Conservation (phyloP, 2,113 vertebrate species). For the Glaucidium brasilianum region DNA sequence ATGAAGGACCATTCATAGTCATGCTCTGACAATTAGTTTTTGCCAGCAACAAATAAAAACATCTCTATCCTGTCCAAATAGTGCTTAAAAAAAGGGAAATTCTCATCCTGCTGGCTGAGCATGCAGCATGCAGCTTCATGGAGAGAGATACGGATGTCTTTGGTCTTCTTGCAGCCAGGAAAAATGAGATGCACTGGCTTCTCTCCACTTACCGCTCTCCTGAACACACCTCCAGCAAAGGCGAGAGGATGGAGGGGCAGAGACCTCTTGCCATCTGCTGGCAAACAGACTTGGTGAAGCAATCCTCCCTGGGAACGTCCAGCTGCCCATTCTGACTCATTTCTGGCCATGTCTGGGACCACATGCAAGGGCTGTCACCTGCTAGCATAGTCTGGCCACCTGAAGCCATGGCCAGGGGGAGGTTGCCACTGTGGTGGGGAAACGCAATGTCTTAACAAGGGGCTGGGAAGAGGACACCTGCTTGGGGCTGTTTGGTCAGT, state of each 20-base stretch:
- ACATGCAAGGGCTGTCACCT: not conserved
- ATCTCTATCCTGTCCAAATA: not conserved
- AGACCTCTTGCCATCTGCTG: not conserved
- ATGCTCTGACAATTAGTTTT: not conserved
- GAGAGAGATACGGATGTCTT: not conserved
- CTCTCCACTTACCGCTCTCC: not conserved
- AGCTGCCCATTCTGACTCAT: not conserved
- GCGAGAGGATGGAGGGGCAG: not conserved
- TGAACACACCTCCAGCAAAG: not conserved
- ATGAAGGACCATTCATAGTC: not conserved
- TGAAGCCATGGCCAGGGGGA: not conserved
- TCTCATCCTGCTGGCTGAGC: not conserved
- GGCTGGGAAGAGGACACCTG: not conserved
- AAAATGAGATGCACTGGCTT: not conserved
- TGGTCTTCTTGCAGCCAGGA: not conserved
- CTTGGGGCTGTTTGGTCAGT: not conserved
- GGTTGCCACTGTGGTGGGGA: not conserved
- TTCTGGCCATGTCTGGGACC: not conserved
- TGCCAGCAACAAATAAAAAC: not conserved
- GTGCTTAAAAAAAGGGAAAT: not conserved
- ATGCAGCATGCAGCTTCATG: not conserved
- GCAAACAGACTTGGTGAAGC: not conserved
- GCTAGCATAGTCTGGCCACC: constrained; percentile 8
- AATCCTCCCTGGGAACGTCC: not conserved
- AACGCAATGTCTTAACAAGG: not conserved